Base-by-base conservation (phyloP, 2,797 vertebrate genomes). In the Pachyuromys duprasi region DNA sequence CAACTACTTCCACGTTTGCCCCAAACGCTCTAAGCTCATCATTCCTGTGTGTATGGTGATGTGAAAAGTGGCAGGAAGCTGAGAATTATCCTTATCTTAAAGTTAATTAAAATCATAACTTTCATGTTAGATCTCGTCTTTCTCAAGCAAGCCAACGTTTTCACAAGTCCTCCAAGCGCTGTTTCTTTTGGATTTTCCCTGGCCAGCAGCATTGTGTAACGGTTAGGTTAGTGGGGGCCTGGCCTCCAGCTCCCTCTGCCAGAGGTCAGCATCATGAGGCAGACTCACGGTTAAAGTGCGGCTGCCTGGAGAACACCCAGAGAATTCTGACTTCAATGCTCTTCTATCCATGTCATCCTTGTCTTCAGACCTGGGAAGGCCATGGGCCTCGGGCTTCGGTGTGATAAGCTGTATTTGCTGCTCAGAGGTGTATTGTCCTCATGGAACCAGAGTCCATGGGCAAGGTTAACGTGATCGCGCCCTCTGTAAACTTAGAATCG, bases 121-220 rank as follows among this genome's bases (percentile, higher is more conserved):
- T 93, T 92, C 72, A 78, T 69, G 69, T 74, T 82, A 69, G 70
- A 49, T 76, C 75, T 93, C 76, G 22, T 86, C 84, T 89, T 89
- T 88, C 78, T 69, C 1, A 33, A 57, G 72, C 11, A 86, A 33
- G 78, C 53, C 24, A 89, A 90, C 78, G 79, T 92, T 75, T 28
- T 49, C 69, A 63, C 76, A 84, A 42, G 53, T 36, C 39, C 42
- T 60, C 90, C 63, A 57, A 36, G 31, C n/a, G 57, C 82, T 72
- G 45, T 63, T 81, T 81, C 74, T 86, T 83, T 45, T 74, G n/a
- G n/a, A 63, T 92, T 91, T 83, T 70, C 89, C 72, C 42, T 49
- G 60, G 57, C 76, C 82, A 80, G 57, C 45, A 55, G 53, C 62
- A n/a, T 53, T 55, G 8, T 8, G 6, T 26, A 93, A 86, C 18